phyloP scores from a whole-genome alignment of 2,113 vertebrate genomes.

The Butorides virescens region DNA sequence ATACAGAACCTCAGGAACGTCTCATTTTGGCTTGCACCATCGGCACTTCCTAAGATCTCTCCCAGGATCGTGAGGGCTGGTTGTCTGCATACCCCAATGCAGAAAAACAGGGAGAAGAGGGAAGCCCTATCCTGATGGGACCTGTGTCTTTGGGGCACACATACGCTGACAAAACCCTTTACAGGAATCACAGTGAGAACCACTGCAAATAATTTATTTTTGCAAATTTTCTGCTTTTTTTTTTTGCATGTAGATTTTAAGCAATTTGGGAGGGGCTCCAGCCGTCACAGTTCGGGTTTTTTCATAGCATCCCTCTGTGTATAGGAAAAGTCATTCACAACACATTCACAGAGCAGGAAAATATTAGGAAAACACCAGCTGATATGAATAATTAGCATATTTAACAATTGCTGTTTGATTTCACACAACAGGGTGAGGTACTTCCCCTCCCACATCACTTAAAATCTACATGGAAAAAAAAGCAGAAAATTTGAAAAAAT shows the following conservation, averaged over 20 bases:
- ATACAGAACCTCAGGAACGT: not conserved
- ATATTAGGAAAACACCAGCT: not conserved
- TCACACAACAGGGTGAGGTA: not conserved
- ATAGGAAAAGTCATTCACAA: not conserved
- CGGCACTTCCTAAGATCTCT: not conserved
- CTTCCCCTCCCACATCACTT: not conserved
- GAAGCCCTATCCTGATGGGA: not conserved
- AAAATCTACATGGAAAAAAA: not conserved
- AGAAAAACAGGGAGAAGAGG: not conserved
- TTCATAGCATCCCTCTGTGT: not conserved
- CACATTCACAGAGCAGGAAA: not conserved
- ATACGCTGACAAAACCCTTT: not conserved
- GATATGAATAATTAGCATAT: not conserved
- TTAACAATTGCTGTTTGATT: not conserved
- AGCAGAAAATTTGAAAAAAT: not conserved
- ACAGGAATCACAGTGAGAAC: not conserved
- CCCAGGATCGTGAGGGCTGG: not conserved
- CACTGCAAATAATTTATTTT: rapidly evolving
- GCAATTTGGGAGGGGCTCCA: not conserved
- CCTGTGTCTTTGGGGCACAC: not conserved
- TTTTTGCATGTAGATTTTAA: too few relatives aligned
- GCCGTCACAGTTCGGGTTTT: not conserved
- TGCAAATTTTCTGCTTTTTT: too few relatives aligned
- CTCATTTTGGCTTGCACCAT: not conserved
- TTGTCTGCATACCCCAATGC: not conserved